These are phyloP conservation scores for Ptychochromis oligacanthus DNA, from an alignment of 2,113 vertebrate genomes.

Conservation along the genomic window DNA sequence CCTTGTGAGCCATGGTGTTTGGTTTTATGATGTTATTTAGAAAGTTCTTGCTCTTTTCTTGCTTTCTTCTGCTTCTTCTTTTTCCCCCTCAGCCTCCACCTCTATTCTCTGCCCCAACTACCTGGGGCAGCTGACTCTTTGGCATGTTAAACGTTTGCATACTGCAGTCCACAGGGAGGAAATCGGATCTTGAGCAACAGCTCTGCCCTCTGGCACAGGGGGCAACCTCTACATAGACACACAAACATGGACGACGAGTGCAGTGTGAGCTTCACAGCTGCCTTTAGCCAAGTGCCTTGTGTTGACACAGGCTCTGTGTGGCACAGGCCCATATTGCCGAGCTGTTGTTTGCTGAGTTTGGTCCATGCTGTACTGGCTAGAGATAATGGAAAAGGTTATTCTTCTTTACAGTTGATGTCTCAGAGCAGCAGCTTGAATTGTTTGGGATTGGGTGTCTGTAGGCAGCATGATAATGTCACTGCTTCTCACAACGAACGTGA, in stretches of 20 bases:
- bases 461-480: slow-evolving; percentile 43
- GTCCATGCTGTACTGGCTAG: slow-evolving; percentile 47
- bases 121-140: slow-evolving; percentile 64
- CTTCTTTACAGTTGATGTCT: slow-evolving; percentile 56
- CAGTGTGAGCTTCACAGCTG: slow-evolving; percentile 24
- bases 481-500: slow-evolving; percentile 47
- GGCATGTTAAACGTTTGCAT: slow-evolving; percentile 68
- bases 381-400: slow-evolving; percentile 72
- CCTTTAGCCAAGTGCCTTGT: slow-evolving; percentile 59
- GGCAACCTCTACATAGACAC: slow-evolving; percentile 39
- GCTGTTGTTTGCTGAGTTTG: slow-evolving; percentile 64
- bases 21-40: not conserved
- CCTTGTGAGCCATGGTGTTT: not conserved
- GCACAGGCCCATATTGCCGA: slow-evolving; percentile 51
- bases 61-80: not conserved
- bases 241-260: slow-evolving; percentile 11
- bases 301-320: slow-evolving; percentile 61
- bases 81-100: not conserved
- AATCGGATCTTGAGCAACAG: slow-evolving; percentile 68
- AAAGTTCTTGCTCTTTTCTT: not conserved
- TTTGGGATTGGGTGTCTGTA: slow-evolving; percentile 28
- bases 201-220: slow-evolving; percentile 44
- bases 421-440: slow-evolving; percentile 44
- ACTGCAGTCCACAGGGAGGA: slow-evolving; percentile 53
- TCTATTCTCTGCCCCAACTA: slow-evolving; percentile 19